Base-by-base conservation (phyloP, 2,888 invertebrate genomes). In the Andricus curvator region DNA sequence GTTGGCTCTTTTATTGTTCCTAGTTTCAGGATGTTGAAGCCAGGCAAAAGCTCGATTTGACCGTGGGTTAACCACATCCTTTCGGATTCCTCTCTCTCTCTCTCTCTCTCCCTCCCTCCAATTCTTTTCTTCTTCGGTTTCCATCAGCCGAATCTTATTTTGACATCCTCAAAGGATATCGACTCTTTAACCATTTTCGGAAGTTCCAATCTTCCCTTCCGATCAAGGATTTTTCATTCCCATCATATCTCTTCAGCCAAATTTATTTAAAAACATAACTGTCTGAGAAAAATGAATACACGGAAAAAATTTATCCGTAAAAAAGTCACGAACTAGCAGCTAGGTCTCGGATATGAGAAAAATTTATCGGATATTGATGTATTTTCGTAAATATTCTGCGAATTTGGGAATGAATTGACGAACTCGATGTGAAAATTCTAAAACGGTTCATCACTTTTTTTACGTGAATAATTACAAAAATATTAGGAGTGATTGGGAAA, bases 31-130 rank as follows among this genome's bases (percentile, higher is more conserved):
- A 91, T 90, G 89, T 91, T 90, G 92, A 92, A 92, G 90, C 91
- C 92, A 85, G 87, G 90, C 90, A 92, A 92, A 91, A 91, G 90
- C 91, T 91, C 89, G 88, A 90, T 90, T 90, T 90, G 90, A 89
- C 88, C 89, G 85, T 86, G 87, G 91, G 90, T 91, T 91, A 89
- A 92, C 92, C 92, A 92, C 92, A 92, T 92, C 92, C 92, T 90
- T 86, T 85, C 85, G 79, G 82, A 83, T 76, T 77, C 79, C 84
- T 77, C 78, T 84, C 83, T 81, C 29, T 5, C 33, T 81, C 79
- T 77, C 80, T 79, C 81, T 80, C 82, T 82, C 83, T 78, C 74
- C 81, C 80, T 82, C 79, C 80, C 85, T 80, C 79, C 84, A 84
- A 84, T 85, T 86, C 86, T 77, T 82, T 84, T 84, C 87, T 86